Evolutionary conservation across 2,888 invertebrate genomes (phyloP).

Genomic region (Matsumyia berberina): DNA sequence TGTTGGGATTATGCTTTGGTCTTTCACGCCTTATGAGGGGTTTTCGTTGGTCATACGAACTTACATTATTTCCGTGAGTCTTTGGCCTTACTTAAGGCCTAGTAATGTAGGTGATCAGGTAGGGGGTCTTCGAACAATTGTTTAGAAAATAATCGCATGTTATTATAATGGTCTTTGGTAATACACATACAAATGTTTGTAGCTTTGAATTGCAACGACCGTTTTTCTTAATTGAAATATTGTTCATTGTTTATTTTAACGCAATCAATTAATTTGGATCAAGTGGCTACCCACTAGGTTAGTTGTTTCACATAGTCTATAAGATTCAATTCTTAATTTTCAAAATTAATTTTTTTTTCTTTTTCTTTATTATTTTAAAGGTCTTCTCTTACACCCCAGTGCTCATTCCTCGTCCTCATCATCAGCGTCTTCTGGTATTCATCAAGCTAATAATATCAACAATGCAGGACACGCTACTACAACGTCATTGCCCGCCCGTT

Average conservation of each 20-base stretch:
- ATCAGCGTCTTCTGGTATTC: constrained; percentile 77
- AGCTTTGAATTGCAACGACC: neutral
- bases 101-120: too few species aligned
- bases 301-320: neutral
- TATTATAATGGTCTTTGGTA: too few species aligned
- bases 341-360: constrained; percentile 11
- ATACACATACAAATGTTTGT: too few species aligned
- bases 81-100: too few species aligned
- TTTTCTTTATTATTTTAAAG: constrained; percentile 76
- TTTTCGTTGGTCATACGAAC: too few species aligned
- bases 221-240: neutral
- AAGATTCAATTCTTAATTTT: neutral
- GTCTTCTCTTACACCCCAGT: constrained; percentile 81
- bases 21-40: too few species aligned
- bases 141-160: too few species aligned
- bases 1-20: too few species aligned
- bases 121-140: too few species aligned
- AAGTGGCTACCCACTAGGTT: constrained; percentile 41
- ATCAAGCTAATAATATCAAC: constrained; percentile 80
- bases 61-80: too few species aligned
- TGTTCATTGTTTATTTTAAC: constrained; percentile 1
- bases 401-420: constrained; percentile 79
- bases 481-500: constrained; percentile 74
- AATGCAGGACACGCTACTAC: constrained; percentile 77
- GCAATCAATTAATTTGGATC: constrained; percentile 16